Base-by-base conservation (phyloP, 2,113 vertebrate genomes). In the Trichomycterus rosablanca region DNA sequence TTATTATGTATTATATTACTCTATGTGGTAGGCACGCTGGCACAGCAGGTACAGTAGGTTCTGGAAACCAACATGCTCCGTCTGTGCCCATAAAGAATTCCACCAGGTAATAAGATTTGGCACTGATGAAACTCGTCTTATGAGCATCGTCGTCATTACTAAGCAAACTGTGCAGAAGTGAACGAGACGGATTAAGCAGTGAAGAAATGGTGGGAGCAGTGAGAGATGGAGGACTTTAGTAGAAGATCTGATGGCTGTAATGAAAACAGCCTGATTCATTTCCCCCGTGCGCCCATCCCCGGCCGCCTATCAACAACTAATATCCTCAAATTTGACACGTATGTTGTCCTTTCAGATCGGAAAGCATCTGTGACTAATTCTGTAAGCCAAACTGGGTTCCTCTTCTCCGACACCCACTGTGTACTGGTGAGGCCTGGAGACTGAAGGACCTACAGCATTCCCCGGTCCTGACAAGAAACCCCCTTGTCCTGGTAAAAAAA, bases 301-400 rank as follows among this genome's bases (percentile, higher is more conserved):
- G 74, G 81, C 81, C 85, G 86, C 77, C 85, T 67, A 86, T 89
- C 84, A 87, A 86, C 85, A 87, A 83, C 67, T 82, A 84, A 84
- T 86, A 87, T 85, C 81, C 83, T 86, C 76, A 75, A 76, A 84
- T 84, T 73, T 81, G 81, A 82, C 55, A 72, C 71, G 64, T 65
- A 76, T 86, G 83, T 87, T 87, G 77, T 84, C 78, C 73, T 85
- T 86, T 82, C 68, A 84, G 85, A 86, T 84, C 70, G 80, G 72
- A 84, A 85, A 83, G 79, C 84, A 85, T 84, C 82, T 86, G 82
- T 79, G 78, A 85, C 79, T 83, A 86, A 87, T 83, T 79, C 77
- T 77, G 64, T 81, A 80, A 85, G 74, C 77, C 77, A 59, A 77
- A 77, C 78, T 63, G 75, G 70, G 66, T 72, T 72, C 37, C 37